These are phyloP conservation scores for Fragum whitleyi DNA, from an alignment of 2,888 invertebrate genomes.

Conservation along the genomic window DNA sequence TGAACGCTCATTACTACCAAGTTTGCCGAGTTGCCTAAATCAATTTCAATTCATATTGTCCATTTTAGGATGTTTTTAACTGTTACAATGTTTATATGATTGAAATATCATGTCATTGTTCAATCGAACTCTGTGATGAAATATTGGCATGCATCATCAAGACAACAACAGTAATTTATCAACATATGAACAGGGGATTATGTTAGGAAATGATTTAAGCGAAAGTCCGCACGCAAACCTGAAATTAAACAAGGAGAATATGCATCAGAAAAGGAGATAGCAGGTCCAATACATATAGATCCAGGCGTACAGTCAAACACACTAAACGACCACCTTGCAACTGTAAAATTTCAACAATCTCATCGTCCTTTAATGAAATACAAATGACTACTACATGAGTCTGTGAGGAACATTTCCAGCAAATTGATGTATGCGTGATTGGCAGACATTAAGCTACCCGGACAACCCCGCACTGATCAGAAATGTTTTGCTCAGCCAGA, in stretches of 20 bases:
- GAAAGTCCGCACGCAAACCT: constrained; percentile 13
- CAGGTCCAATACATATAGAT: background rate
- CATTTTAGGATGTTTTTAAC: too few species aligned
- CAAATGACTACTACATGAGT: too few species aligned
- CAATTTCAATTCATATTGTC: too few species aligned
- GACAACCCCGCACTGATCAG: too few species aligned
- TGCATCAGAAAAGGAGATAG: background rate
- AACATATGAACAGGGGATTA: constrained; percentile 33
- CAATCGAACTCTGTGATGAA: constrained; percentile 20
- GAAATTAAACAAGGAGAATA: too few species aligned
- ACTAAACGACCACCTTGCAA: background rate
- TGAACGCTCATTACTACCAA: too few species aligned
- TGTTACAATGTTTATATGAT: too few species aligned
- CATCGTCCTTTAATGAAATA: background rate
- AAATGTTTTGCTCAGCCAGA: too few species aligned
- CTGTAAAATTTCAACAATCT: background rate
- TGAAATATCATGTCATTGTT: background rate
- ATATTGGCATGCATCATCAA: constrained; percentile 21
- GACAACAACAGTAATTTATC: background rate
- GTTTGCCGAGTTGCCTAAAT: too few species aligned
- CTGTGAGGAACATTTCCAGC: too few species aligned
- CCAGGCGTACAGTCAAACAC: background rate
- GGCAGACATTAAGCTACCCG: too few species aligned
- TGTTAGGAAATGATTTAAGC: constrained; percentile 17
- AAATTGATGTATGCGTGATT: too few species aligned